Evolutionary conservation across 2,888 invertebrate genomes (phyloP).

Genomic region (Smittia aterrima): DNA sequence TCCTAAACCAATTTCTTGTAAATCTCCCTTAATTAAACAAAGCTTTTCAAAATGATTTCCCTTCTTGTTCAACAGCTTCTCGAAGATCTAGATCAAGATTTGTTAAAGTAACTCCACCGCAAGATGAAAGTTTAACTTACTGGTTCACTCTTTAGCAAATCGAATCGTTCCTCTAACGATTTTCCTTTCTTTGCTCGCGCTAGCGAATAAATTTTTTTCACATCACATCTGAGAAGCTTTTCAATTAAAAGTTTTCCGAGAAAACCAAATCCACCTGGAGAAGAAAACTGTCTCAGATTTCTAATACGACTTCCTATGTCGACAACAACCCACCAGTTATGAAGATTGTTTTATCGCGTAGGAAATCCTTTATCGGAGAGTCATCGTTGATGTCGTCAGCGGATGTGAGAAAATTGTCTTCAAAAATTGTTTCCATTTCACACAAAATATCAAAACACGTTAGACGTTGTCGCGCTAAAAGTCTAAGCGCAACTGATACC

Average conservation of each 20-base stretch:
- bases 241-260: conserved; percentile 33
- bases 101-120: too few relatives aligned
- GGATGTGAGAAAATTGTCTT: background rate
- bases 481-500: too few relatives aligned
- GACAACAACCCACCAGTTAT: conserved; percentile 4
- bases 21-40: conserved; percentile 45
- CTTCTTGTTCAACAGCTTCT: conserved; percentile 27
- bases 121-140: background rate
- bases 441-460: background rate
- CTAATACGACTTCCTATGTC: too few relatives aligned
- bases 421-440: background rate
- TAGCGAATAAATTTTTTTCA: conserved; percentile 40
- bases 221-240: conserved; percentile 35
- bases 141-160: conserved; percentile 19
- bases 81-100: conserved; percentile 27
- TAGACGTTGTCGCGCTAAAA: too few relatives aligned
- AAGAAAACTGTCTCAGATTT: background rate
- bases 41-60: conserved; percentile 44
- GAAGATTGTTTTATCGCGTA: conserved; percentile 12
- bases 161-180: conserved; percentile 34
- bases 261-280: conserved; percentile 32
- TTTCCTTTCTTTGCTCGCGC: conserved; percentile 40
- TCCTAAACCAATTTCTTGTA: conserved; percentile 44
- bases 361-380: conserved; percentile 18
- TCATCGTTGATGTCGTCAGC: background rate